Conservation (phyloP, 2,113 vertebrate species). For the Tachysurus vachellii region DNA sequence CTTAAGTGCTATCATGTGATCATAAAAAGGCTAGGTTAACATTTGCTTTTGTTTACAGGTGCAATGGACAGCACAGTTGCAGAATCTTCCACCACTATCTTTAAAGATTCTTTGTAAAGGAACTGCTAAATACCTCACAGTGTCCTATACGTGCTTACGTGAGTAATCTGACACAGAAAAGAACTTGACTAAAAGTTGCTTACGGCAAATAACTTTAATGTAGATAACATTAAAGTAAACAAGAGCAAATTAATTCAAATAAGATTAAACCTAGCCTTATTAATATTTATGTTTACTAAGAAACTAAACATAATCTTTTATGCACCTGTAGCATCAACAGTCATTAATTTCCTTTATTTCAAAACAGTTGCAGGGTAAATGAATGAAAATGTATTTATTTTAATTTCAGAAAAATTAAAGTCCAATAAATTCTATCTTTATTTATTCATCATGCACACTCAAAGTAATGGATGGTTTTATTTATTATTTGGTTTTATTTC, state of each 20-base stretch:
- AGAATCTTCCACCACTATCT: background rate
- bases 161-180: background rate
- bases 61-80: slow-evolving; percentile 3
- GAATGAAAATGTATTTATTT: background rate
- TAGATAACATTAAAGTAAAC: background rate
- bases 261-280: no score
- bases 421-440: no score
- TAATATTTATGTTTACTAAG: background rate
- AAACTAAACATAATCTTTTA: background rate
- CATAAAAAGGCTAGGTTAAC: background rate
- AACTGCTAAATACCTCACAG: slow-evolving; percentile 14
- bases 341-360: background rate
- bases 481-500: no score
- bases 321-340: background rate
- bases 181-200: background rate
- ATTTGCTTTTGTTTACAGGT: background rate
- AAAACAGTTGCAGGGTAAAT: background rate
- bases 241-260: background rate
- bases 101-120: background rate
- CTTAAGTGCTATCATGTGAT: background rate
- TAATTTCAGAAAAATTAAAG: no score
- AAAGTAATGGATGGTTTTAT: no score
- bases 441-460: no score
- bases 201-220: background rate
- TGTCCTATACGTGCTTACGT: slow-evolving; percentile 20